A percentile compares a stretch with the other conserved stretches of the same genome.
Evolutionary conservation across 2,113 vertebrate genomes (phyloP).

Genomic region (Apodemus sylvaticus): DNA sequence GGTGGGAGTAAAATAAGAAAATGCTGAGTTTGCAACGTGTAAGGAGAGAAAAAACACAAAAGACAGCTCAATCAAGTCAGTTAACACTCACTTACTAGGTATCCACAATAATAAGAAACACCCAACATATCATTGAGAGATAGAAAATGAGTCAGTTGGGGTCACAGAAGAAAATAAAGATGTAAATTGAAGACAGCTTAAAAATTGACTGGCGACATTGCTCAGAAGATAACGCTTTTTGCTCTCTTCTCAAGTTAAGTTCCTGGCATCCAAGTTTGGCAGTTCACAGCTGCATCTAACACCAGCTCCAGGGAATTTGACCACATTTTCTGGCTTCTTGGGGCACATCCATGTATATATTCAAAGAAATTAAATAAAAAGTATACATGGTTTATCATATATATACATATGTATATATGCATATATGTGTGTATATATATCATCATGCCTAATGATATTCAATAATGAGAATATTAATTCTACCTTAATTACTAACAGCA

Average conservation of each 20-base stretch:
- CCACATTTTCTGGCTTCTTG: background rate
- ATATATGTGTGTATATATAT: background rate
- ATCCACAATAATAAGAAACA: background rate
- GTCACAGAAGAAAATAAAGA: background rate
- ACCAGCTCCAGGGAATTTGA: background rate
- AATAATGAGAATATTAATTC: background rate
- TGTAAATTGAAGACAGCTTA: background rate
- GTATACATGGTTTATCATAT: too few relatives aligned
- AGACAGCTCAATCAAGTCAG: background rate
- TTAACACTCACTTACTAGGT: background rate
- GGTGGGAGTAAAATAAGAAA: background rate
- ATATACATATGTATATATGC: background rate
- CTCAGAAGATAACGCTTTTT: background rate
- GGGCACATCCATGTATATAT: background rate
- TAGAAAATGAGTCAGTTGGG: background rate
- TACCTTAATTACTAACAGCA: background rate
- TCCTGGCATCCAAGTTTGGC: background rate
- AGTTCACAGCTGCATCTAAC: background rate
- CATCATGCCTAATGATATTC: background rate
- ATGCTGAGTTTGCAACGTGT: background rate
- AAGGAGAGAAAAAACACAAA: background rate
- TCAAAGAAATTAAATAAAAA: background rate
- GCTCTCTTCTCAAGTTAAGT: background rate
- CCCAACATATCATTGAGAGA: background rate
- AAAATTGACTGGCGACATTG: background rate